These are phyloP conservation scores for Platichthys stellatus DNA, from an alignment of 2,113 vertebrate species.

Conservation along the genomic window DNA sequence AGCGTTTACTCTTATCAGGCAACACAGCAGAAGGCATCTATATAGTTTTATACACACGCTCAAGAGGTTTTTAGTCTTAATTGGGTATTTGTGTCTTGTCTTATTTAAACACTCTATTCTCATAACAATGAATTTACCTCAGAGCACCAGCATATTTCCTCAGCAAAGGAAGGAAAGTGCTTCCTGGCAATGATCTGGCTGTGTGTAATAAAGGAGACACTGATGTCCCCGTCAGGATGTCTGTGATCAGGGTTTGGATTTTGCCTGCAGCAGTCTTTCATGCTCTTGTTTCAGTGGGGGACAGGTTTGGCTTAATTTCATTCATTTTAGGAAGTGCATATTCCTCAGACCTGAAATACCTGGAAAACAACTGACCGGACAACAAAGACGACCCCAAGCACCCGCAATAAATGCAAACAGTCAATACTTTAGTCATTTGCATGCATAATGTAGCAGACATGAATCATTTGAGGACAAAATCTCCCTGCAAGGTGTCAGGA, in stretches of 20 bases:
- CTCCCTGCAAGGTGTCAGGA: conserved; percentile 13
- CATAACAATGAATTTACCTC: conserved; percentile 14
- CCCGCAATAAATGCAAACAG: neutral
- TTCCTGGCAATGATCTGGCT: conserved; percentile 4
- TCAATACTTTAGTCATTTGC: neutral
- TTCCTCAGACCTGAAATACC: conserved; percentile 1
- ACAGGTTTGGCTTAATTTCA: neutral
- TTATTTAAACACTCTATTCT: conserved; percentile 5
- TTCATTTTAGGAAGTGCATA: neutral
- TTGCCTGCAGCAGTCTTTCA: neutral
- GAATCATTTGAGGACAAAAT: neutral
- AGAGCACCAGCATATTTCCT: neutral
- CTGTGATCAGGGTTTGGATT: neutral
- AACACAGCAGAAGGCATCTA: conserved; percentile 12
- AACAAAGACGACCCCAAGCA: neutral
- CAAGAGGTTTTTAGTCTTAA: conserved; percentile 2
- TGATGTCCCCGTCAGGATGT: neutral
- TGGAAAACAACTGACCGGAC: neutral
- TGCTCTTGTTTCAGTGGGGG: conserved; percentile 8
- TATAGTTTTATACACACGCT: neutral
- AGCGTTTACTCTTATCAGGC: conserved; percentile 12
- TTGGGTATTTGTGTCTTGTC: conserved; percentile 17
- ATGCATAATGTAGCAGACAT: neutral
- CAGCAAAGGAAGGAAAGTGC: neutral
- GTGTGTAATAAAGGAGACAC: neutral